Evolutionary conservation across 2,113 vertebrate genomes (phyloP).

Genomic region (Acrocephalus arundinaceus): DNA sequence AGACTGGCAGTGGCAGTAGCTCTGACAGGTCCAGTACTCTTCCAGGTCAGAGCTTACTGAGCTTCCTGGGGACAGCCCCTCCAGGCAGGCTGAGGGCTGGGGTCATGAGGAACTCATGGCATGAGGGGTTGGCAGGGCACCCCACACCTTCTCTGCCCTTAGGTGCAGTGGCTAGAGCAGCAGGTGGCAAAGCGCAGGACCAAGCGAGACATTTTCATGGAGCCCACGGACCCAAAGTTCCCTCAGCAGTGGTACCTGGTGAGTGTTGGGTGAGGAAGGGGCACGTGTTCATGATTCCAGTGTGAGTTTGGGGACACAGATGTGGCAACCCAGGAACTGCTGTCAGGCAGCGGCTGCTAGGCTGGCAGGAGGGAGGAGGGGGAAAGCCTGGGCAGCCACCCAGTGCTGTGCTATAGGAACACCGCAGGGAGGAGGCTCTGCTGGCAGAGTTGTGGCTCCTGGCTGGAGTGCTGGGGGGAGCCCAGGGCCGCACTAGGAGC

Average conservation of each 20-base stretch:
- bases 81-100: background rate
- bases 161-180: slow-evolving; percentile 95
- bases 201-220: slow-evolving; percentile 86
- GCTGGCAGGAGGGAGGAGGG: background rate
- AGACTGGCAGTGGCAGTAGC: accelerated
- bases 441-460: background rate
- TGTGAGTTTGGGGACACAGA: accelerated
- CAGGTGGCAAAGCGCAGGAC: slow-evolving; percentile 87
- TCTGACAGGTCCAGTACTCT: background rate
- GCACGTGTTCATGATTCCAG: accelerated
- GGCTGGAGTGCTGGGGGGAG: background rate
- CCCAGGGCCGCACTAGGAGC: accelerated
- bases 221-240: slow-evolving; percentile 91
- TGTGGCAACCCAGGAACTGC: accelerated
- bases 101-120: background rate
- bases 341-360: background rate
- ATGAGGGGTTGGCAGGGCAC: accelerated
- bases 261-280: background rate
- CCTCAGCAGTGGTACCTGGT: slow-evolving; percentile 98
- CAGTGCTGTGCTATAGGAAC: background rate
- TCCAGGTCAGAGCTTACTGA: background rate
- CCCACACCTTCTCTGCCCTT: background rate
- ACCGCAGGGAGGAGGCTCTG: background rate
- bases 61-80: background rate
- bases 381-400: background rate